Conservation (phyloP, 2,113 vertebrate species). For the Orthonyx spaldingii region DNA sequence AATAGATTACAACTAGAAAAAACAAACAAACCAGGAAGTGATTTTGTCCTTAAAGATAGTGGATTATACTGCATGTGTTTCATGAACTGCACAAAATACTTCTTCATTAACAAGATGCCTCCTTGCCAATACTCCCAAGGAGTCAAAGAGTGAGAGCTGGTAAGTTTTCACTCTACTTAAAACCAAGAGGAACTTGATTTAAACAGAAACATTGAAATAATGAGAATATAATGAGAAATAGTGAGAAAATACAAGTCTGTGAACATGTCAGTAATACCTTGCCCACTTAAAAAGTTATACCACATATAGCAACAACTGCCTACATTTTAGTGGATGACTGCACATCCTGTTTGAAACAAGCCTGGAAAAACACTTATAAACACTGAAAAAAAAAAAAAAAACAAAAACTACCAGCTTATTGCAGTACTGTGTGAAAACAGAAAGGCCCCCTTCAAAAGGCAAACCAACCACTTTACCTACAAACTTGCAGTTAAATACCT, state of each 20-base stretch:
- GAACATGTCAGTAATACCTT: neutral
- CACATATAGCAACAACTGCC: neutral
- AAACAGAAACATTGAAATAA: neutral
- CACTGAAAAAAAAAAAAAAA: neutral
- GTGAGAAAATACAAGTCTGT: neutral
- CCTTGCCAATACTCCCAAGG: neutral
- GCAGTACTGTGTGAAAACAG: neutral
- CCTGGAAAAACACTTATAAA: neutral
- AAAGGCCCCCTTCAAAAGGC: neutral
- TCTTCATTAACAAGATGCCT: neutral
- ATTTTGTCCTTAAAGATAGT: neutral
- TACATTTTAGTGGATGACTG: neutral
- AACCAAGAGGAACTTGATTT: neutral
- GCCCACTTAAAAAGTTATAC: neutral
- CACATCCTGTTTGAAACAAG: neutral
- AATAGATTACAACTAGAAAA: neutral
- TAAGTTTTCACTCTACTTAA: neutral
- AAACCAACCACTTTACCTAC: neutral
- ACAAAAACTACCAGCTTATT: neutral
- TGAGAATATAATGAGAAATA: neutral
- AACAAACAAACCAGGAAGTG: neutral
- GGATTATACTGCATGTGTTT: neutral
- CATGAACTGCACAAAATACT: neutral
- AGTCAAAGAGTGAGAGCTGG: neutral
- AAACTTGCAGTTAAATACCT: neutral